Evolutionary conservation across 1,140 invertebrate genomes (phyloP).

Genomic region (Littorina saxatilis): DNA sequence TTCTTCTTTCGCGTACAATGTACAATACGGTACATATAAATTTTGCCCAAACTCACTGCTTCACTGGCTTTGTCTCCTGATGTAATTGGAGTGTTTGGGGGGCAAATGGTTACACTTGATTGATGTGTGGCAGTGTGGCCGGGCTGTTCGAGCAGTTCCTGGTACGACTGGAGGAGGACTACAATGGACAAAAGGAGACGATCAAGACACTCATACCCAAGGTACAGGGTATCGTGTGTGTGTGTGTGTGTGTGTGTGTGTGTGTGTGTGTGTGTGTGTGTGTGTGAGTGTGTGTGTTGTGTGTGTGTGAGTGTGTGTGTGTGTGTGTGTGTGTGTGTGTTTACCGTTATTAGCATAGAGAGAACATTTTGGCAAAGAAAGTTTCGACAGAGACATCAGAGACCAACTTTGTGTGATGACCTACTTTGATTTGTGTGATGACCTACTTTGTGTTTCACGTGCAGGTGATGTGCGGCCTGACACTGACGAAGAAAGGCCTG

Average conservation of each 20-base stretch:
- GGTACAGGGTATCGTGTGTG: background rate
- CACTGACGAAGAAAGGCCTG: conserved; percentile 54
- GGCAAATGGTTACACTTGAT: too few relatives aligned
- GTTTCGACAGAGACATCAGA: too few relatives aligned
- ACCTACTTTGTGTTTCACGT: background rate
- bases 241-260: background rate
- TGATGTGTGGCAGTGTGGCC: conserved; percentile 62
- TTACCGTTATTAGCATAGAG: too few relatives aligned
- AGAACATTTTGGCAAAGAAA: too few relatives aligned
- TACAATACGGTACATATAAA: too few relatives aligned
- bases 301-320: conserved; percentile 6
- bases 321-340: conserved; percentile 12
- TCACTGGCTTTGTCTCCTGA: background rate
- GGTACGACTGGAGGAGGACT: conserved; percentile 62
- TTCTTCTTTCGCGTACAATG: too few relatives aligned
- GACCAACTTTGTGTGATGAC: too few relatives aligned
- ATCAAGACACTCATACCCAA: conserved; percentile 39
- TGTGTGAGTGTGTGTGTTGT: background rate
- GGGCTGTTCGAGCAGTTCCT: conserved; percentile 62
- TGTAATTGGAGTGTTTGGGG: too few relatives aligned
- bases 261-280: background rate
- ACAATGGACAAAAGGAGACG: conserved; percentile 51
- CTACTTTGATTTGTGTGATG: too few relatives aligned
- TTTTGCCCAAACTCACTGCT: too few relatives aligned
- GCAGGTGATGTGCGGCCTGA: conserved; percentile 59